phyloP scores from a whole-genome alignment of 2,888 invertebrate genomes.

The Cheilosia soror region DNA sequence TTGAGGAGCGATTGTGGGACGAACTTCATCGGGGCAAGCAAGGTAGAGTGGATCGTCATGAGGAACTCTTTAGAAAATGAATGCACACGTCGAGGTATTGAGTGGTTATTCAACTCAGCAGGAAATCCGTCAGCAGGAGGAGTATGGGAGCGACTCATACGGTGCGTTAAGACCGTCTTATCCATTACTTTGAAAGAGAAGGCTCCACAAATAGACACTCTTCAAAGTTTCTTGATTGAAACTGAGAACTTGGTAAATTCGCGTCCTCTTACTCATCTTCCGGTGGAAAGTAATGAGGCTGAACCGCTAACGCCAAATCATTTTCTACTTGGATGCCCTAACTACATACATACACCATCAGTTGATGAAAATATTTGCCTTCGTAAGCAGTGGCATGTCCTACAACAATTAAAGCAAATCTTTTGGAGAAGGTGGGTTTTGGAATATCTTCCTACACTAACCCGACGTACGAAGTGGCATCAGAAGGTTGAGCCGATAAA shows the following conservation, averaged over 20 bases:
- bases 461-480: slow-evolving; percentile 37
- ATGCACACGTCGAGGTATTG: no score
- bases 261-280: slow-evolving; percentile 57
- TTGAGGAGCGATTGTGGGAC: slow-evolving; percentile 40
- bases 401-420: slow-evolving; percentile 28
- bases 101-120: slow-evolving; percentile 69
- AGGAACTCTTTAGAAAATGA: slow-evolving; percentile 33
- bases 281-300: slow-evolving; percentile 9
- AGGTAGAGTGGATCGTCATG: slow-evolving; percentile 20
- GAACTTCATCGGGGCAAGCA: slow-evolving; percentile 48
- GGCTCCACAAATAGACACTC: no score
- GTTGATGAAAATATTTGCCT: slow-evolving; percentile 30
- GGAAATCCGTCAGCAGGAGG: slow-evolving; percentile 68
- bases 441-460: slow-evolving; percentile 46
- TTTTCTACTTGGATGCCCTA: slow-evolving; percentile 60
- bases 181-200: no score
- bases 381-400: slow-evolving; percentile 69
- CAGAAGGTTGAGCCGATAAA: no score
- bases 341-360: slow-evolving; percentile 58
- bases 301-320: slow-evolving; percentile 68
- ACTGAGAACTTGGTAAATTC: slow-evolving; percentile 68
- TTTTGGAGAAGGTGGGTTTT: slow-evolving; percentile 40
- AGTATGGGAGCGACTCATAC: no score
- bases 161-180: no score
- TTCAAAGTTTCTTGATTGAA: slow-evolving; percentile 63